Evolutionary conservation across 2,797 vertebrate species (phyloP).

Genomic region (Spondyliosoma cantharus): DNA sequence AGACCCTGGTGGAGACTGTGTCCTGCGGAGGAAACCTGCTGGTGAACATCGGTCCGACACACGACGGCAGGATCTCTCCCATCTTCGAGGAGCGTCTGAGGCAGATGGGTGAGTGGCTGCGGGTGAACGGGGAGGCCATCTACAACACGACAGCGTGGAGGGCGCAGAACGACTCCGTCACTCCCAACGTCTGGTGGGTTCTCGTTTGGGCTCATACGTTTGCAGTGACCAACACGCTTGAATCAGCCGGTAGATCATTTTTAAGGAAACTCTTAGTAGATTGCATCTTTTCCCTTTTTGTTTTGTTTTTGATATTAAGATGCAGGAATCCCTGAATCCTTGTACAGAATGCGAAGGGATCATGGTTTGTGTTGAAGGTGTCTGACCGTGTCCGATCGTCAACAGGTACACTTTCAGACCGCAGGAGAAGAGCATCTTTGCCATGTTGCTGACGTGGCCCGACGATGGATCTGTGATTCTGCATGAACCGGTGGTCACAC

Average conservation of each 20-base stretch:
- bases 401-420: constrained; percentile 91
- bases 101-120: constrained; percentile 93
- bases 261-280: not conserved
- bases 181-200: constrained; percentile 88
- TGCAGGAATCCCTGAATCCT: not conserved
- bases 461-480: constrained; percentile 83
- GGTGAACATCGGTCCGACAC: constrained; percentile 94
- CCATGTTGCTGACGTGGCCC: constrained; percentile 91
- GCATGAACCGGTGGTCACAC: constrained; percentile 80
- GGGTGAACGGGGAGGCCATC: constrained; percentile 92
- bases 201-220: too few species aligned
- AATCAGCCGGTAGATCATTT: not conserved
- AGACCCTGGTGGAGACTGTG: constrained; percentile 93
- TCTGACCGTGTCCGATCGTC: constrained; percentile 1
- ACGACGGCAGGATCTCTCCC: constrained; percentile 89
- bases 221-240: not conserved
- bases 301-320: constrained; percentile 6
- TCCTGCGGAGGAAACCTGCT: constrained; percentile 95
- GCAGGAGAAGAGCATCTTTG: constrained; percentile 85
- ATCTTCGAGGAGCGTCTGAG: constrained; percentile 93
- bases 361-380: not conserved
- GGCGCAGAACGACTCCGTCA: constrained; percentile 88
- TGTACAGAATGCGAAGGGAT: not conserved
- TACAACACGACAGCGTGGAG: constrained; percentile 91
- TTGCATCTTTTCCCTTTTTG: not conserved